Conservation (phyloP, 2,113 vertebrate species). For the Cercocebus atys region DNA sequence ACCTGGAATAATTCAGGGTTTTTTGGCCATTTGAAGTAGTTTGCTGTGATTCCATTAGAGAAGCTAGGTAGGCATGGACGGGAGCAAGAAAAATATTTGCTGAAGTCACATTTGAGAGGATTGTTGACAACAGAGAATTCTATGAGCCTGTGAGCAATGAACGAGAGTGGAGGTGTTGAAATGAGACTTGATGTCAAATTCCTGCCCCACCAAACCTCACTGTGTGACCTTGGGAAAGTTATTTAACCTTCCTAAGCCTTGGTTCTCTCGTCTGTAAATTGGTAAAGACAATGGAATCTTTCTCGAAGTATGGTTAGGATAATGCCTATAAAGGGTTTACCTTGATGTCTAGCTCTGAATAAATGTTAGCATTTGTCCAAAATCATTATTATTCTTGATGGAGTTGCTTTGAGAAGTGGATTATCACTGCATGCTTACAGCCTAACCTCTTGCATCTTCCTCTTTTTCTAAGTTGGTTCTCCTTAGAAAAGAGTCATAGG, state of each 20-base stretch:
- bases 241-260: background rate
- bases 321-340: constrained; percentile 14
- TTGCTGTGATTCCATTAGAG: background rate
- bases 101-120: background rate
- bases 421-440: background rate
- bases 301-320: background rate
- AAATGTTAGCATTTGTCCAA: constrained; percentile 10
- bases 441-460: background rate
- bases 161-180: background rate
- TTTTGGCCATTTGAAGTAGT: background rate
- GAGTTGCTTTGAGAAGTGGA: constrained; percentile 29
- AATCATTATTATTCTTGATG: constrained; percentile 7
- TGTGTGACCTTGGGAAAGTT: background rate
- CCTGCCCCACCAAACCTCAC: background rate
- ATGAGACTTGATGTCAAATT: background rate
- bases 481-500: constrained; percentile 4
- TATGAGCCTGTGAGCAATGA: background rate
- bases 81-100: background rate
- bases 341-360: background rate
- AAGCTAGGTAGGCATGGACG: background rate
- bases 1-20: background rate
- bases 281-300: background rate
- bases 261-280: constrained; percentile 27
- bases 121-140: background rate
- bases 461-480: constrained; percentile 37